A percentile compares a stretch with the other conserved stretches of the same genome.
These are phyloP conservation scores for Lysiphlebus fabarum DNA, from an alignment of 1,140 invertebrate species.

Conservation along the genomic window DNA sequence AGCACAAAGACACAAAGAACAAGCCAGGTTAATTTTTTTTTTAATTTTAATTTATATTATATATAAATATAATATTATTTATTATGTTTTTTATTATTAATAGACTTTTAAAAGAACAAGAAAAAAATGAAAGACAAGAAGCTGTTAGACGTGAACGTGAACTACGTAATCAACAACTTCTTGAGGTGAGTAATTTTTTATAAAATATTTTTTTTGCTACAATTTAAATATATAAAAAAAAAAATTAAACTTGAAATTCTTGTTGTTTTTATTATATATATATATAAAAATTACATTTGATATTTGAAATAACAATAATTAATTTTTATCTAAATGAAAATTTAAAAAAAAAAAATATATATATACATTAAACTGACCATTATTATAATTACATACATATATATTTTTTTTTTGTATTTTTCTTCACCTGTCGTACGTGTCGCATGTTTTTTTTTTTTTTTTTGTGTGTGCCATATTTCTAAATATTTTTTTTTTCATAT, in stretches of 20 bases:
- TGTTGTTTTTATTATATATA: constrained; percentile 47
- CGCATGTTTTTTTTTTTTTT: constrained; percentile 42
- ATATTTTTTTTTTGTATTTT: constrained; percentile 46
- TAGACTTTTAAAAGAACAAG: constrained; percentile 71
- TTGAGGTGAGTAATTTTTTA: constrained; percentile 57
- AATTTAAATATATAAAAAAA: constrained; percentile 28
- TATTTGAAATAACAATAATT: background rate
- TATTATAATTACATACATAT: background rate
- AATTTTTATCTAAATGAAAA: background rate
- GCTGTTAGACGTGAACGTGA: constrained; percentile 73
- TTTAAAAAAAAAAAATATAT: background rate
- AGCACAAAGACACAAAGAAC: constrained; percentile 60
- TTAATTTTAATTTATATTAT: background rate
- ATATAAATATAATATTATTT: constrained; percentile 13
- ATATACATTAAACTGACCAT: background rate
- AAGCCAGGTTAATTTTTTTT: constrained; percentile 50
- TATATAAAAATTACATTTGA: no score
- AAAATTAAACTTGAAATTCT: constrained; percentile 38
- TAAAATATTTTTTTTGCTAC: constrained; percentile 10
- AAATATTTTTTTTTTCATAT: constrained; percentile 38
- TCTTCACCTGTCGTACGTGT: constrained; percentile 54
- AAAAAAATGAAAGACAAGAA: constrained; percentile 75
- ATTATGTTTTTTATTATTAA: no score
- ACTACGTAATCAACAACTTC: constrained; percentile 67
- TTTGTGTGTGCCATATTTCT: constrained; percentile 48